phyloP scores from a whole-genome alignment of 2,888 invertebrate species.

The Endomychus coccineus region DNA sequence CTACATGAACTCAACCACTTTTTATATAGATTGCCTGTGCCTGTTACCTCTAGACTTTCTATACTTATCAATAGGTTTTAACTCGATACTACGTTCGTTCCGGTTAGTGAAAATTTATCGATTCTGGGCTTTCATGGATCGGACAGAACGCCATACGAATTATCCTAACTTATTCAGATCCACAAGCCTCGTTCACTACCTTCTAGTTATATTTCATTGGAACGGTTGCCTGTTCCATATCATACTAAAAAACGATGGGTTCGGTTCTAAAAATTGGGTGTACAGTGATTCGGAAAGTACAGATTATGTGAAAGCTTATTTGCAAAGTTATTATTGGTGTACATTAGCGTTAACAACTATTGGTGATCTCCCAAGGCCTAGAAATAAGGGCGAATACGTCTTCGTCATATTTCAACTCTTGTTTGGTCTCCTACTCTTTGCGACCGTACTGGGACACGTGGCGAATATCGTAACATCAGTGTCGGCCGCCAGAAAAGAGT shows the following conservation, averaged over 20 bases:
- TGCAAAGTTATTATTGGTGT: conserved; percentile 98
- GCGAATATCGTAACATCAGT: conserved; percentile 98
- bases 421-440: conserved; percentile 90
- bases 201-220: conserved; percentile 98
- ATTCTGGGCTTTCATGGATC: conserved; percentile 98
- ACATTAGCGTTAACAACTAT: conserved; percentile 93
- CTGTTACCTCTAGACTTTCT: conserved; percentile 95
- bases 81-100: conserved; percentile 92
- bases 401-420: conserved; percentile 92
- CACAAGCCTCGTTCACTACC: conserved; percentile 88
- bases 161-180: conserved; percentile 89
- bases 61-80: conserved; percentile 92
- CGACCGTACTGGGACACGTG: conserved; percentile 94
- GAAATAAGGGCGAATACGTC: conserved; percentile 90
- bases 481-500: conserved; percentile 94
- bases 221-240: conserved; percentile 98
- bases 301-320: conserved; percentile 89
- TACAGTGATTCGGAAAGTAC: conserved; percentile 75
- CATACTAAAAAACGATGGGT: conserved; percentile 91
- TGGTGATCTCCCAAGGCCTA: conserved; percentile 84
- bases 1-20: conserved; percentile 91
- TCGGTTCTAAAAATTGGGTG: conserved; percentile 90
- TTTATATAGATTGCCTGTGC: conserved; percentile 98
- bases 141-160: conserved; percentile 96
- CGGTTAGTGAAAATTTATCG: conserved; percentile 95